Evolutionary conservation across 2,113 vertebrate species (phyloP), one percentile per base, ranked within the genome.

Genomic region (Onychostoma macrolepis): DNA sequence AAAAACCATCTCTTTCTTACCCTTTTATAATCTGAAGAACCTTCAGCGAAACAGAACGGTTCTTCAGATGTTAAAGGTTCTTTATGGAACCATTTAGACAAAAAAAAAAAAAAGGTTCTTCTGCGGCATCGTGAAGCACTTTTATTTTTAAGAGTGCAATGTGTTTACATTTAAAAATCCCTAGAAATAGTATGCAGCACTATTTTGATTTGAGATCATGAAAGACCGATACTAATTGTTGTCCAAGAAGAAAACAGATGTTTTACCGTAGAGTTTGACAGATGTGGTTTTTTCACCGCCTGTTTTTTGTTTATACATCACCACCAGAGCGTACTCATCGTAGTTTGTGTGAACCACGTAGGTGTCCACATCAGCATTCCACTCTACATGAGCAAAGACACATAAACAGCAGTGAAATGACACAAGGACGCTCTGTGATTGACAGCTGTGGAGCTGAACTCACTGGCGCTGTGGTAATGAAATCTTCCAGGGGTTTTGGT

Each of bases 291-390:
- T 88, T 1, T 87, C 85, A 4, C 94, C 95, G 1, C 87, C 85
- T 12, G 26, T 82, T 45, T 93, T 96, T 77, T 91, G 65, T 79
- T 95, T 97, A 87, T 91, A 93, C 93, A 93, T 94, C 43, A 97
- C 91, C 28, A 97, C 30, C 15, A 98, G 95, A 8, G 96, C 96
- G 0, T 97, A 99, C 88, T 99, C 97, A 0, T 97, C 89, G 0
- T 99, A 99, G 94, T 99, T 97, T 24, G 97, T 97, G 89, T 94
- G 96, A 58, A 96, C 95, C 84, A 99, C 96, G 0, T 96, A 99
- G 77, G 94, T 91, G 2, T 93, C 94, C 75, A 97, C 91, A 17
- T 94, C 94, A 2, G 90, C 2, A 0, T 90, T 86, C 95, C 95
- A 97, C 81, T 87, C 97, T 99, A 92, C 6, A 67, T n/a, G 75